phyloP scores from a whole-genome alignment of 2,113 vertebrate species.

The Gymnocephalus cernua region DNA sequence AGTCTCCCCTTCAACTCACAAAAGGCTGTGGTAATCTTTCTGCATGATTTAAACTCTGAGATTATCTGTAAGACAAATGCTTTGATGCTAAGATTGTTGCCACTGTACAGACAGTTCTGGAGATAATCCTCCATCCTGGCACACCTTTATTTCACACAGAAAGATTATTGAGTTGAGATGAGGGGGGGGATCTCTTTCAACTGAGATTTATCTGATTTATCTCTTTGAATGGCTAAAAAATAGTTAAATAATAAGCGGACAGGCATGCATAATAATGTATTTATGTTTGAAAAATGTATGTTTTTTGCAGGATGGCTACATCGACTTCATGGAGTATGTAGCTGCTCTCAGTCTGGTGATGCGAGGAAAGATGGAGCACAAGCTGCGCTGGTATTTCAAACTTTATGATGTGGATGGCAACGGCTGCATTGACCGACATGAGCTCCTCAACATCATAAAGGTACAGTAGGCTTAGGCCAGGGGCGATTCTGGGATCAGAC shows the following conservation, averaged over 20 bases:
- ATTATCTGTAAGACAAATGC: slow-evolving; percentile 68
- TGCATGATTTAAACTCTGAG: slow-evolving; percentile 66
- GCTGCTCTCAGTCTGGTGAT: slow-evolving; percentile 93
- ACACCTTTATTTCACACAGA: neutral
- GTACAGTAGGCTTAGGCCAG: slow-evolving; percentile 58
- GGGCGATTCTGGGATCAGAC: too few species aligned
- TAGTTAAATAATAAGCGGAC: neutral
- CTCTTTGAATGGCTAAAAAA: neutral
- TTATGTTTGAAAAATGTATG: neutral
- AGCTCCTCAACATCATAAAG: slow-evolving; percentile 94
- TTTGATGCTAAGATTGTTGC: slow-evolving; percentile 54
- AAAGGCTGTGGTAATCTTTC: slow-evolving; percentile 64
- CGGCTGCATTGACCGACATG: slow-evolving; percentile 92
- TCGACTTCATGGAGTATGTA: slow-evolving; percentile 95
- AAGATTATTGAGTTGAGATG: neutral
- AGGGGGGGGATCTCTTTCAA: neutral
- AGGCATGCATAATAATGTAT: neutral
- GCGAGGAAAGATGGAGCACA: slow-evolving; percentile 95
- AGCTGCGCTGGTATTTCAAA: slow-evolving; percentile 94
- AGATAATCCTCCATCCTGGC: slow-evolving; percentile 52
- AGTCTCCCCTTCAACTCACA: slow-evolving; percentile 44
- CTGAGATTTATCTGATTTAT: slow-evolving; percentile 8
- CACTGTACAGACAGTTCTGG: slow-evolving; percentile 23
- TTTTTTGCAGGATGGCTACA: slow-evolving; percentile 88
- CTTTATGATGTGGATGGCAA: slow-evolving; percentile 95